A percentile compares a stretch with the other conserved stretches of the same genome.
Evolutionary conservation across 92 coral and sea anemone genomes (phyloP).

Genomic region (Zoanthus sansibaricus): DNA sequence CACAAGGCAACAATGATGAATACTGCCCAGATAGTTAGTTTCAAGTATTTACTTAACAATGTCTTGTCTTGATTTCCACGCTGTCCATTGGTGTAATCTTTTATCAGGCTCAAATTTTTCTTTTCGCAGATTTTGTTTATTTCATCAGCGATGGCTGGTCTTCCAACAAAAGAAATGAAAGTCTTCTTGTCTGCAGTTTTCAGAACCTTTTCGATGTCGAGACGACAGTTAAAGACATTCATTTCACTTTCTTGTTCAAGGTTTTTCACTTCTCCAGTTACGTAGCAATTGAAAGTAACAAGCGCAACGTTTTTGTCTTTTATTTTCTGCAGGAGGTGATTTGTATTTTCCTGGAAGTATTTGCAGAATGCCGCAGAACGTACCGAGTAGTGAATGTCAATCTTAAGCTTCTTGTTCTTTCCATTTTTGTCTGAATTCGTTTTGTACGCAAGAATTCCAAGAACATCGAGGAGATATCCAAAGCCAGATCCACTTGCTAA

Average conservation of each 20-base stretch:
- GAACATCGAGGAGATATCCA: conserved; percentile 62
- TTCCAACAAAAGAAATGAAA: conserved; percentile 61
- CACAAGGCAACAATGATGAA: conserved; percentile 37
- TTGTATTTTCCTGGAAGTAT: conserved; percentile 27
- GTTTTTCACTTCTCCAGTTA: conserved; percentile 35
- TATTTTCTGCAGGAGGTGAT: conserved; percentile 39
- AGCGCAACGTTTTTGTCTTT: conserved; percentile 35
- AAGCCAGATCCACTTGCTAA: conserved; percentile 71
- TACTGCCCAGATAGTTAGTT: conserved; percentile 47
- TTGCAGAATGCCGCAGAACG: conserved; percentile 54
- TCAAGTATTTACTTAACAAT: conserved; percentile 48
- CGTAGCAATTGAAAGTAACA: conserved; percentile 48
- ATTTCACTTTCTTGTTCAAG: conserved; percentile 19
- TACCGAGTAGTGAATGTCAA: conserved; percentile 66
- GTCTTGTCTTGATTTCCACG: conserved; percentile 40
- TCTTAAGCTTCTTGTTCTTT: not conserved
- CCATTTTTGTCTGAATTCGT: not conserved
- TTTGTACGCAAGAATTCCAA: conserved; percentile 57
- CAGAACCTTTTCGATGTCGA: conserved; percentile 51
- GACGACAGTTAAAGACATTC: conserved; percentile 45
- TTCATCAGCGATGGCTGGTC: conserved; percentile 62
- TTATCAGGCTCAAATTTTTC: conserved; percentile 43
- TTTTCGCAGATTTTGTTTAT: conserved; percentile 48
- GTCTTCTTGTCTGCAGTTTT: conserved; percentile 49
- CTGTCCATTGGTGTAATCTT: conserved; percentile 63